Percentiles rank a stretch among this genome's conserved stretches.
Conservation (phyloP, 1,140 invertebrate genomes). For the Cydia amplana region DNA sequence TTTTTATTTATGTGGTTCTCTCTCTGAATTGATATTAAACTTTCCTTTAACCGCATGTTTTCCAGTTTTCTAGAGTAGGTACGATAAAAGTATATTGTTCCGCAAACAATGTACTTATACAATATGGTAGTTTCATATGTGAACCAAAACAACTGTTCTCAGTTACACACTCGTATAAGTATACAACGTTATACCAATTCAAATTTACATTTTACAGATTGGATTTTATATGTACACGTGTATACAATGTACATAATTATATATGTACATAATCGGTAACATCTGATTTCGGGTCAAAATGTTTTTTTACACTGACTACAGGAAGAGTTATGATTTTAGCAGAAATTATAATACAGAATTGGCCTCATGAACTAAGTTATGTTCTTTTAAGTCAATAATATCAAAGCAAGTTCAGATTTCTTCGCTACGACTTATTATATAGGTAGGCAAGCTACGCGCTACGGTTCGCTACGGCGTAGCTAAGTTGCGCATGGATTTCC, state of each 20-base stretch:
- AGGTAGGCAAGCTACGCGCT: not conserved
- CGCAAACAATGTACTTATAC: slow-evolving; percentile 12
- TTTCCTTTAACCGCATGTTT: slow-evolving; percentile 24
- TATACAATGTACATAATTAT: too few relatives aligned
- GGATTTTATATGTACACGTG: too few relatives aligned
- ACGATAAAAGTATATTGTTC: slow-evolving; percentile 31
- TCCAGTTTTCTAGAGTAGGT: slow-evolving; percentile 22
- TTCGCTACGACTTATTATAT: not conserved
- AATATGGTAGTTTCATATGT: not conserved
- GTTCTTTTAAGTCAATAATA: too few relatives aligned
- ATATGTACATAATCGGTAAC: too few relatives aligned
- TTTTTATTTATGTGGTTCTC: not conserved
- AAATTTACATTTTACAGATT: not conserved
- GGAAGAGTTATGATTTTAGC: too few relatives aligned
- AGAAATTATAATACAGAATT: too few relatives aligned
- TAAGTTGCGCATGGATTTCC: not conserved
- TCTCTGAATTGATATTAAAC: not conserved
- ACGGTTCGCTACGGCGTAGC: not conserved
- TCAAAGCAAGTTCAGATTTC: not conserved
- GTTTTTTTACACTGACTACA: too few relatives aligned
- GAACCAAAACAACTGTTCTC: slow-evolving; percentile 14
- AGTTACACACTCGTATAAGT: not conserved
- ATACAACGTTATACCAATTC: not conserved
- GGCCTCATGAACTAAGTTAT: too few relatives aligned
- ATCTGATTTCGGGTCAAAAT: too few relatives aligned